Evolutionary conservation across 2,797 vertebrate species (phyloP), one percentile per base, ranked within the genome.

Genomic region (Myotis vivesi): DNA sequence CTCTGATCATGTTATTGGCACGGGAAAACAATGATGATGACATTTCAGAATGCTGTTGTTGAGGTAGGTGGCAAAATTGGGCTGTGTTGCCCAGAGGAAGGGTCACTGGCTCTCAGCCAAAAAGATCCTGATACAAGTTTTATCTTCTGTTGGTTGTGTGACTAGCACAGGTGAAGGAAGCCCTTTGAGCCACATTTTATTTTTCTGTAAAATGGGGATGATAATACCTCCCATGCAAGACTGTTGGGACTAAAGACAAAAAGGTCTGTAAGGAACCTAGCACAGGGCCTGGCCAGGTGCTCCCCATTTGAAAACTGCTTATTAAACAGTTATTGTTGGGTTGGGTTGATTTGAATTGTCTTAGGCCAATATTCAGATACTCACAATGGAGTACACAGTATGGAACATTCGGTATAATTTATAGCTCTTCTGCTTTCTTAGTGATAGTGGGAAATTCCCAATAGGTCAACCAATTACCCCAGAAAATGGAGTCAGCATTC

Each of bases 401-500:
- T 91, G 38, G 30, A 84, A 19, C 46, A 79, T 62, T 69, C 64
- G 38, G 25, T 57, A 20, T 71, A 20, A 91, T 86, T 76, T 36
- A 55, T 68, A 84, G 44, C 22, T 87, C 16, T 80, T 72, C 66
- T 85, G 44, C 7, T 93, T 95, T 88, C 51, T 87, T 86, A 80
- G 51, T 49, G 51, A 51, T 85, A 30, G 20, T 53, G 28, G 16
- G 28, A 19, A 72, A 41, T 77, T 53, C 87, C 36, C 36, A 9
- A 44, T 15, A 76, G 20, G 25, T 62, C n/a, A 84, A 10, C 6
- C 20, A 51, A 73, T 68, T 82, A 81, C 62, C 92, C 13, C 22
- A 84, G 62, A 71, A 81, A 72, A 10, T 16, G 20, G 30, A 36
- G 17, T 77, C 49, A 53, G 8, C 77, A 16, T 80, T 72, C n/a